Base-by-base conservation (phyloP, 2,888 invertebrate species). In the Macrosiphum euphorbiae region DNA sequence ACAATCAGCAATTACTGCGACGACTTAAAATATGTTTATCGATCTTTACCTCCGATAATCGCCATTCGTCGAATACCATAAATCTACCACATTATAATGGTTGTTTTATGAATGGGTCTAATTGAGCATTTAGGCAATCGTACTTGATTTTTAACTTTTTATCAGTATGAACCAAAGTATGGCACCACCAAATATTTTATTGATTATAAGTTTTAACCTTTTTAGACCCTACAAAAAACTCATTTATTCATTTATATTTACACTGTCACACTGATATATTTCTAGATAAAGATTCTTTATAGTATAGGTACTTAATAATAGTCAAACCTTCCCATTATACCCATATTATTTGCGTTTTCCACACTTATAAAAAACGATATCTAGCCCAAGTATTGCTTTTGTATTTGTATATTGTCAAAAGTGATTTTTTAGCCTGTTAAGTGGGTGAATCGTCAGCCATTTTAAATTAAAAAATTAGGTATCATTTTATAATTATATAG, bases 1-100 rank as follows among this genome's bases (percentile, higher is more conserved):
- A 44, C 44, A 28, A 86, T 50, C n/a, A 47, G 24, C 50, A 35
- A 90, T 90, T 89, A n/a, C 67, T 0, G 20, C 20, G 61, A 90
- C 67, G 50, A 20, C 24, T 67, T n/a, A n/a, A 24, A n/a, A 50
- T 67, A 67, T 50, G 90, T 90, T n/a, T 67, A 90, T 44, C 89
- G 44, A 88, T 58, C 88, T 28, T 55, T 88, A 58, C 41, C 55
- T 8, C 26, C 28, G 26, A 44, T n/a, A 26, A 26, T 41, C 10
- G 89, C 16, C 86, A 47, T 86, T 86, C 78, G 86, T 86, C 35
- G 20, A 78, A 78, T 86, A 50, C 86, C 58, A 58, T 8, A 8
- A 11, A 47, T 11, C 11, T 55, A 55, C 55, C 86, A 86, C 28
- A 44, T 86, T 28, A 28, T 86, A 86, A 44, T 47, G 47, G 20